phyloP scores from a whole-genome alignment of 2,888 invertebrate species.

The Malthinus seriepunctatus region DNA sequence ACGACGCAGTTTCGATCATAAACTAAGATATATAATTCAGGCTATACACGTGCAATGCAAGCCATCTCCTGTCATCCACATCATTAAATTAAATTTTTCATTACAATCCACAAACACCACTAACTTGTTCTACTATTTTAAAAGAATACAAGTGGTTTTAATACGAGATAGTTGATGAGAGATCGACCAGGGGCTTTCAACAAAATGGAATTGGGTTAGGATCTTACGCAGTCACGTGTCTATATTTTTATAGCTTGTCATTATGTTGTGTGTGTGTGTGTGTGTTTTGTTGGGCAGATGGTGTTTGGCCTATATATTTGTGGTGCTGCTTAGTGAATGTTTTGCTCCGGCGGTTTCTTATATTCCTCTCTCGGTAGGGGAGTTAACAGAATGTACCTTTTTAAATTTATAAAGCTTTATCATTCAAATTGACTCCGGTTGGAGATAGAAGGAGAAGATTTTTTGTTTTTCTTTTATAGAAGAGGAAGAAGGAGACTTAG shows the following conservation, averaged over 20 bases:
- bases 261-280: conserved; percentile 8
- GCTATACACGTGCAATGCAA: conserved; percentile 32
- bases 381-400: neutral
- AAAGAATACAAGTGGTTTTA: conserved; percentile 43
- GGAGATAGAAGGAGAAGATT: neutral
- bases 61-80: conserved; percentile 18
- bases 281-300: conserved; percentile 13
- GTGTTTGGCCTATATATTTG: conserved; percentile 8
- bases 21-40: conserved; percentile 43
- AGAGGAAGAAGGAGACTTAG: neutral
- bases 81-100: neutral
- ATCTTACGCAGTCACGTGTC: conserved; percentile 38
- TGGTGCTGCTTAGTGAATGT: conserved; percentile 2
- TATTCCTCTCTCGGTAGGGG: conserved; percentile 3
- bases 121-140: conserved; percentile 36
- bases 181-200: conserved; percentile 42
- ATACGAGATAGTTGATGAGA: conserved; percentile 41
- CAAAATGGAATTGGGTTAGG: conserved; percentile 45
- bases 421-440: conserved; percentile 1
- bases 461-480: neutral
- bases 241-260: conserved; percentile 15
- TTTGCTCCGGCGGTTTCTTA: conserved; percentile 4
- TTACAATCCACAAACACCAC: conserved; percentile 8
- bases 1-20: conserved; percentile 42
- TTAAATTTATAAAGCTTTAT: neutral